phyloP scores from a whole-genome alignment of 2,888 invertebrate genomes.

The Megamerina dolium region DNA sequence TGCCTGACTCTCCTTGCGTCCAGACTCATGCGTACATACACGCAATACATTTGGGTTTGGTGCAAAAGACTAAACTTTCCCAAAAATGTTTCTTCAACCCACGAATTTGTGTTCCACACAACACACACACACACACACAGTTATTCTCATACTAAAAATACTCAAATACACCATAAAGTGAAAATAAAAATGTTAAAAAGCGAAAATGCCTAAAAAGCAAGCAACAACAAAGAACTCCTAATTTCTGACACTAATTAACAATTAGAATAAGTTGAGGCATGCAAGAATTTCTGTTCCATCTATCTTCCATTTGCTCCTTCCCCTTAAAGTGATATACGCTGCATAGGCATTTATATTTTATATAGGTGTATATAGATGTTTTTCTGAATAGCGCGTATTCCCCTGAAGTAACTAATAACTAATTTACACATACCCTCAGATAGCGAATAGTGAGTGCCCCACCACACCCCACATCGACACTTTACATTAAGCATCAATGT shows the following conservation, averaged over 20 bases:
- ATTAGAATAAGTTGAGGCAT: constrained; percentile 27
- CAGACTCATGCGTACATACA: background rate
- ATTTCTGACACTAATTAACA: constrained; percentile 41
- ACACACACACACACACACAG: too few species aligned
- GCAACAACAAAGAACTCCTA: constrained; percentile 11
- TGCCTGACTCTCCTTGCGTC: too few species aligned
- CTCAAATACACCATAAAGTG: background rate
- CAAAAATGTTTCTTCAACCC: too few species aligned
- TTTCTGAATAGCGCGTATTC: too few species aligned
- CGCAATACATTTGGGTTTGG: constrained; percentile 20
- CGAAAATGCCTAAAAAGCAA: constrained; percentile 17
- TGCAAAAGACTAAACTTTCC: too few species aligned
- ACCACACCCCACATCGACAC: background rate
- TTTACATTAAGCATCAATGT: constrained; percentile 7
- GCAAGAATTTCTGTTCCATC: constrained; percentile 9
- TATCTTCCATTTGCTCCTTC: too few species aligned
- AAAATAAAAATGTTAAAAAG: too few species aligned
- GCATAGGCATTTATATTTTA: too few species aligned
- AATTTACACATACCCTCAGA: constrained; percentile 27
- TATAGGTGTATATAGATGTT: too few species aligned
- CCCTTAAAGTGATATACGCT: too few species aligned
- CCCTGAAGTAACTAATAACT: constrained; percentile 36
- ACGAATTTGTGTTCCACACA: too few species aligned
- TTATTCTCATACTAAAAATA: too few species aligned
- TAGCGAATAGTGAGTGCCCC: background rate